A percentile compares a stretch with the other conserved stretches of the same genome.
Conservation (phyloP, 2,797 vertebrate genomes). For the Epinephelus awoara region DNA sequence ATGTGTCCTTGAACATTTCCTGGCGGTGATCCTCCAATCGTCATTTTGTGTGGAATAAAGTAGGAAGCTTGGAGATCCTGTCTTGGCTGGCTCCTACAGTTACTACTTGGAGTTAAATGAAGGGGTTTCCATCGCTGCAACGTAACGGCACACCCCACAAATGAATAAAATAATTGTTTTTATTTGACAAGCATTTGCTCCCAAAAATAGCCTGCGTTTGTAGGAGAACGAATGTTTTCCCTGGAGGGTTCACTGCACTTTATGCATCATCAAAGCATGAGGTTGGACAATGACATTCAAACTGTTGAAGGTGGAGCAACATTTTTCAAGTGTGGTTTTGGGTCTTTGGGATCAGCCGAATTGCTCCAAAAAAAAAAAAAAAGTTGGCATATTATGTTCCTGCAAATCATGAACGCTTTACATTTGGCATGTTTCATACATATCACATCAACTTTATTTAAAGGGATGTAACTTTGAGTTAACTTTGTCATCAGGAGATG, state of each 20-base stretch:
- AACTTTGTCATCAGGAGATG: too few species aligned
- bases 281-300: constrained; percentile 37
- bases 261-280: constrained; percentile 44
- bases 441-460: too few species aligned
- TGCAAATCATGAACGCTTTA: too few species aligned
- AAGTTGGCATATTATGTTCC: too few species aligned
- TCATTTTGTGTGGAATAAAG: constrained; percentile 68
- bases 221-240: constrained; percentile 25
- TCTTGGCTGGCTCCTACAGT: constrained; percentile 61
- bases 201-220: constrained; percentile 29
- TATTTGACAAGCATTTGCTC: constrained; percentile 49
- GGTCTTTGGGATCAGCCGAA: not conserved
- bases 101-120: constrained; percentile 73
- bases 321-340: constrained; percentile 38
- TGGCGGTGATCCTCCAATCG: constrained; percentile 66
- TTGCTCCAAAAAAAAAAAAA: too few species aligned
- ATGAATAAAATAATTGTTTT: constrained; percentile 66
- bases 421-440: too few species aligned
- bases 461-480: too few species aligned
- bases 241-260: constrained; percentile 35
- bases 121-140: constrained; percentile 72
- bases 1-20: constrained; percentile 73
- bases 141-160: constrained; percentile 54
- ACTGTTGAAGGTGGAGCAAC: constrained; percentile 31
- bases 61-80: constrained; percentile 69